Evolutionary conservation across 2,797 vertebrate species (phyloP).

Genomic region (Telmatherina bonti): DNA sequence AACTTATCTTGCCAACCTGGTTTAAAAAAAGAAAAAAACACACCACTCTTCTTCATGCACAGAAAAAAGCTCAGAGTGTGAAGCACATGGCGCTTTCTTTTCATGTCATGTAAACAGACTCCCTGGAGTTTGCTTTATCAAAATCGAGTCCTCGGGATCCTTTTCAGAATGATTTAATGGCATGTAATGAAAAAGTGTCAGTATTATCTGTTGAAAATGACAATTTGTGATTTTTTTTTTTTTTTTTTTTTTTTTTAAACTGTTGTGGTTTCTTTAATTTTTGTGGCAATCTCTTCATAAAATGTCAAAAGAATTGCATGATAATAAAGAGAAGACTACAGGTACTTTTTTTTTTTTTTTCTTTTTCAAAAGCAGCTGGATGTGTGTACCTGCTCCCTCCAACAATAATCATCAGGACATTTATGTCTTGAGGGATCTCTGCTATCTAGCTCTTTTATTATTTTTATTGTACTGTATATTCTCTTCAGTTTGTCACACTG

Average conservation of each 20-base stretch:
- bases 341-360: conserved; percentile 61
- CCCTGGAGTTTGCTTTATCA: conserved; percentile 75
- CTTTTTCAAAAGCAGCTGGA: conserved; percentile 71
- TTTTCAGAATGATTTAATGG: conserved; percentile 75
- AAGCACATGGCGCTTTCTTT: conserved; percentile 63
- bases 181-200: conserved; percentile 80
- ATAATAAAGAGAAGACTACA: conserved; percentile 76
- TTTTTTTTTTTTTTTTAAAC: conserved; percentile 71
- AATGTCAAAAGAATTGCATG: conserved; percentile 82
- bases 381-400: conserved; percentile 61
- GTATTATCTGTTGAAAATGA: conserved; percentile 81
- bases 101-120: conserved; percentile 51
- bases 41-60: conserved; percentile 49
- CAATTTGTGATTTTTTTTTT: conserved; percentile 66
- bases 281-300: conserved; percentile 75
- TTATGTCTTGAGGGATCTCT: conserved; percentile 67
- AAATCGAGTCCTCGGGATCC: conserved; percentile 61
- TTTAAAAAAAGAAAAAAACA: conserved; percentile 7
- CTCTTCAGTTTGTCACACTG: conserved; percentile 69
- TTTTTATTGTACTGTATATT: conserved; percentile 75
- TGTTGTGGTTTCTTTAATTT: conserved; percentile 77
- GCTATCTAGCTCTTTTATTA: conserved; percentile 63
- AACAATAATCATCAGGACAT: conserved; percentile 58
- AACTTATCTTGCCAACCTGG: conserved; percentile 51
- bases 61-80: conserved; percentile 32